These are phyloP conservation scores for Anagyrus pseudococci DNA, from an alignment of 2,888 invertebrate genomes.

Conservation along the genomic window DNA sequence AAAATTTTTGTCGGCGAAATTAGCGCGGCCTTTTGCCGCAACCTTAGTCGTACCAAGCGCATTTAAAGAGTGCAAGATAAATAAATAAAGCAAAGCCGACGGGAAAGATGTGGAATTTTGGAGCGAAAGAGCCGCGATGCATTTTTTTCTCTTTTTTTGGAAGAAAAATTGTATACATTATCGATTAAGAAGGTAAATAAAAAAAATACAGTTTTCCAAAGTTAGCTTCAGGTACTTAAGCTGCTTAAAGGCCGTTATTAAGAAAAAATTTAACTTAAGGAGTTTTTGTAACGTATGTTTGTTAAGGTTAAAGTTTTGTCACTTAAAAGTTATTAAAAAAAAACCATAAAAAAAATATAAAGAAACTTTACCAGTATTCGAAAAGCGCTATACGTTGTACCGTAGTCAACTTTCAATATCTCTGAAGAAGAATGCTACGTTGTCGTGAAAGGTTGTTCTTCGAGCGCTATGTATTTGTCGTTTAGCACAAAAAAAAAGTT, in stretches of 20 bases:
- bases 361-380: constrained; percentile 56
- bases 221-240: constrained; percentile 59
- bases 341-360: constrained; percentile 16
- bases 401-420: constrained; percentile 40
- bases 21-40: constrained; percentile 51
- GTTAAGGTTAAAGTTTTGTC: constrained; percentile 54
- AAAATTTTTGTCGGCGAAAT: constrained; percentile 45
- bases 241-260: constrained; percentile 55
- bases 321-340: constrained; percentile 42
- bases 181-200: constrained; percentile 40
- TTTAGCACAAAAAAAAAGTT: constrained; percentile 52
- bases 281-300: constrained; percentile 58
- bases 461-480: constrained; percentile 49
- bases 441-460: constrained; percentile 39
- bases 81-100: constrained; percentile 20
- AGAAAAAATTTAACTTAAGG: constrained; percentile 49
- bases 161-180: constrained; percentile 31
- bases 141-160: constrained; percentile 31
- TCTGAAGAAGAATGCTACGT: constrained; percentile 33
- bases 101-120: too few species aligned
- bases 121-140: constrained; percentile 30
- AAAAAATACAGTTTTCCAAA: constrained; percentile 53
- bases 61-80: constrained; percentile 51
- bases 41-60: constrained; percentile 59
- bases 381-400: constrained; percentile 51